Evolutionary conservation across 2,113 vertebrate genomes (phyloP).

Genomic region (Polypterus bichir): DNA sequence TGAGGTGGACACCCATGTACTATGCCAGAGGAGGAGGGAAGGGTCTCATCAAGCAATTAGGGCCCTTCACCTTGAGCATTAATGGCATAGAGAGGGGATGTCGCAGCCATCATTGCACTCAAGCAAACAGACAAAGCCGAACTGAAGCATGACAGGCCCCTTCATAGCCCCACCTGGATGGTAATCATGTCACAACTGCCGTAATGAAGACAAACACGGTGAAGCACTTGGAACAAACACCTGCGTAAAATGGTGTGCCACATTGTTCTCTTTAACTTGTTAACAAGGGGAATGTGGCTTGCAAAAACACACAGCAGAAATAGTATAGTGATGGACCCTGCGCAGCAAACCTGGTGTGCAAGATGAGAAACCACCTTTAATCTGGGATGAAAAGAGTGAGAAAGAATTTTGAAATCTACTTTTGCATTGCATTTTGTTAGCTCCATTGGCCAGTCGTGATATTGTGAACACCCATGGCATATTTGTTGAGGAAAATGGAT

Average conservation of each 20-base stretch:
- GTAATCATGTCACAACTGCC: slow-evolving; percentile 27
- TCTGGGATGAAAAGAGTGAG: slow-evolving; percentile 17
- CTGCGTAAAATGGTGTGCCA: slow-evolving; percentile 24
- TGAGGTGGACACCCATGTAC: slow-evolving; percentile 19
- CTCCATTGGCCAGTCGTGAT: slow-evolving; percentile 37
- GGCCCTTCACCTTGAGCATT: slow-evolving; percentile 23
- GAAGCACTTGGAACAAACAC: slow-evolving; percentile 38
- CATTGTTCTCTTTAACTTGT: slow-evolving; percentile 16
- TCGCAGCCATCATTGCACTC: slow-evolving; percentile 17
- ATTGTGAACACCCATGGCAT: too few relatives aligned
- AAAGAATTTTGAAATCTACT: slow-evolving; percentile 24
- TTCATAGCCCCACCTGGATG: slow-evolving; percentile 15
- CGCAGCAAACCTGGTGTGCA: too few relatives aligned
- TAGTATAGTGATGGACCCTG: slow-evolving; percentile 27
- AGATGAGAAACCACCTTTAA: neutral
- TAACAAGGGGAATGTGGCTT: slow-evolving; percentile 37
- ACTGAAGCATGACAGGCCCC: slow-evolving; percentile 21
- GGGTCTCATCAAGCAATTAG: slow-evolving; percentile 36
- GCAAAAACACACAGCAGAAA: slow-evolving; percentile 14
- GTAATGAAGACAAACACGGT: slow-evolving; percentile 27
- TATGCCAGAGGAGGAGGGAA: slow-evolving; percentile 24
- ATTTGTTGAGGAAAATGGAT: too few relatives aligned
- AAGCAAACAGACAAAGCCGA: slow-evolving; percentile 32
- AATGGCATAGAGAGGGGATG: slow-evolving; percentile 23
- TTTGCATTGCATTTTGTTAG: too few relatives aligned